phyloP scores from a whole-genome alignment of 1,140 invertebrate species.

The Drosophila mauritiana region DNA sequence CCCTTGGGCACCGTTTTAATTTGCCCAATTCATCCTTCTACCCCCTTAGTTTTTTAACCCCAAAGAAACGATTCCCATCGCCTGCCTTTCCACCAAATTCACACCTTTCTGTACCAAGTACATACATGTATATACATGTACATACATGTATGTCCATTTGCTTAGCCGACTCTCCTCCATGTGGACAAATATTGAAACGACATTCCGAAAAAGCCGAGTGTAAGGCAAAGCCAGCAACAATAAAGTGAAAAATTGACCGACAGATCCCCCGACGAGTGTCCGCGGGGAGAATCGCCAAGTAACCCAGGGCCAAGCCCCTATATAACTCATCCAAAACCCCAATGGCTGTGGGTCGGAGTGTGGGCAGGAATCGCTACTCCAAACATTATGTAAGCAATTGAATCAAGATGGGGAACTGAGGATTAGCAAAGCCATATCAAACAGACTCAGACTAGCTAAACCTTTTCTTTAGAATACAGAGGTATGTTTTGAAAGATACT shows the following conservation, averaged over 20 bases:
- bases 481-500: too few species aligned
- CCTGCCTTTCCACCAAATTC: slow-evolving; percentile 33
- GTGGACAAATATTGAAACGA: slow-evolving; percentile 59
- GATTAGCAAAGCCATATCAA: too few species aligned
- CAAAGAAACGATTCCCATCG: background rate
- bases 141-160: slow-evolving; percentile 2
- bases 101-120: slow-evolving; percentile 58
- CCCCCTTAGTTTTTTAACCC: background rate
- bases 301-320: slow-evolving; percentile 34
- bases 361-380: slow-evolving; percentile 5
- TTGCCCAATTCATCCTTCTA: slow-evolving; percentile 4
- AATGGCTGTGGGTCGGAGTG: slow-evolving; percentile 17
- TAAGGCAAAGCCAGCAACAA: slow-evolving; percentile 30
- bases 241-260: slow-evolving; percentile 8
- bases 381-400: slow-evolving; percentile 8
- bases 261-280: slow-evolving; percentile 8
- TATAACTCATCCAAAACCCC: background rate
- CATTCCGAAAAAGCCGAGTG: slow-evolving; percentile 42
- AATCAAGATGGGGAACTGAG: background rate
- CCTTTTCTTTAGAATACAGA: too few species aligned
- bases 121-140: background rate
- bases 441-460: too few species aligned
- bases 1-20: slow-evolving; percentile 5
- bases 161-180: slow-evolving; percentile 17
- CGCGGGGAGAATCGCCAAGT: background rate